phyloP scores from a whole-genome alignment of 35 echinoderm and acorn worm genomes.

The Hemicentrotus pulcherrimus region DNA sequence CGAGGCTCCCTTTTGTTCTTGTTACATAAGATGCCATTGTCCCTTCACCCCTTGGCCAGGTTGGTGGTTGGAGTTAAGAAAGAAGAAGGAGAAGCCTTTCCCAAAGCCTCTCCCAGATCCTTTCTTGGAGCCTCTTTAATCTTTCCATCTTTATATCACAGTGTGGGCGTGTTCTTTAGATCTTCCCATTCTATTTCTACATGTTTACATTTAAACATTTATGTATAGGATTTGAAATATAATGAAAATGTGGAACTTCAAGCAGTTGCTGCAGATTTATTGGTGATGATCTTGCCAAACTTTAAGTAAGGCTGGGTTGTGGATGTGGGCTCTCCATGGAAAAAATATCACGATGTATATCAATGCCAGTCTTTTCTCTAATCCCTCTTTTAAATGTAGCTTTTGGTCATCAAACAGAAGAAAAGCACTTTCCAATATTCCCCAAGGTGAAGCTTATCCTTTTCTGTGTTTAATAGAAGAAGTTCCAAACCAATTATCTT shows the following conservation, averaged over 20 bases:
- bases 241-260: too few relatives aligned
- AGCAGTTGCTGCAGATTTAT: not conserved
- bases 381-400: not conserved
- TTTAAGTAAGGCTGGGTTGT: not conserved
- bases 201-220: not conserved
- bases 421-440: not conserved
- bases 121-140: not conserved
- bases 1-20: not conserved
- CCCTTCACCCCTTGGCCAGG: not conserved
- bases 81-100: not conserved
- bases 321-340: not conserved
- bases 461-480: not conserved
- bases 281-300: not conserved
- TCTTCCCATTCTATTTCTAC: not conserved
- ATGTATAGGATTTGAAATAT: not conserved
- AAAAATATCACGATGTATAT: not conserved
- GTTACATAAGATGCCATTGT: conserved; percentile 16
- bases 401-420: not conserved
- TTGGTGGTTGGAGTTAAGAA: not conserved
- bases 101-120: not conserved
- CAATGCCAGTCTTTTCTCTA: not conserved
- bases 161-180: not conserved
- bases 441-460: not conserved
- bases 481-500: not conserved
- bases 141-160: not conserved